phyloP scores from a whole-genome alignment of 2,797 vertebrate species.

The Passerculus sandwichensis region DNA sequence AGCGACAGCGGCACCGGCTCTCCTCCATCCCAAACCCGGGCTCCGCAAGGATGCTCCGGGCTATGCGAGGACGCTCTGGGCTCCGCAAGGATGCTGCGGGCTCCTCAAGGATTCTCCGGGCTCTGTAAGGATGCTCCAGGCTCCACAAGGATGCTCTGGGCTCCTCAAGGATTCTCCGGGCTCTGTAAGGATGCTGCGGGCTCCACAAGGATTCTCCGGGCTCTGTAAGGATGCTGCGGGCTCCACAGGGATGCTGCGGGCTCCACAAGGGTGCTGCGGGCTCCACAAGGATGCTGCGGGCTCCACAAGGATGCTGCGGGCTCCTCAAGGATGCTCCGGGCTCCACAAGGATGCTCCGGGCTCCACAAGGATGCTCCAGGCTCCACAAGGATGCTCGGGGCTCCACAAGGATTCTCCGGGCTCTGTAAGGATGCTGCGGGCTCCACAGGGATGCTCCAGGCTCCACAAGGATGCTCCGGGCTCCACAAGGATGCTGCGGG shows the following conservation, averaged over 20 bases:
- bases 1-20: neutral
- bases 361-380: too few relatives aligned
- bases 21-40: neutral
- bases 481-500: neutral
- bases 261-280: neutral
- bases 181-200: rapidly evolving
- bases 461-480: rapidly evolving
- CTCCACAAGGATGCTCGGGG: rapidly evolving
- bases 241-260: rapidly evolving
- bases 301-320: too few relatives aligned
- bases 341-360: too few relatives aligned
- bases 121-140: rapidly evolving
- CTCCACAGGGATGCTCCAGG: neutral
- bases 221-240: rapidly evolving
- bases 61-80: too few relatives aligned
- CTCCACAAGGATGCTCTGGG: rapidly evolving
- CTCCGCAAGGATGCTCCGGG: neutral
- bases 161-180: rapidly evolving
- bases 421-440: rapidly evolving
- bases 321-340: neutral
- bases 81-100: neutral
- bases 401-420: rapidly evolving
- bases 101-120: too few relatives aligned
- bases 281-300: rapidly evolving
- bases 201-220: rapidly evolving